Evolutionary conservation across 2,888 invertebrate species (phyloP).

Genomic region (Pristionchus arcanus): DNA sequence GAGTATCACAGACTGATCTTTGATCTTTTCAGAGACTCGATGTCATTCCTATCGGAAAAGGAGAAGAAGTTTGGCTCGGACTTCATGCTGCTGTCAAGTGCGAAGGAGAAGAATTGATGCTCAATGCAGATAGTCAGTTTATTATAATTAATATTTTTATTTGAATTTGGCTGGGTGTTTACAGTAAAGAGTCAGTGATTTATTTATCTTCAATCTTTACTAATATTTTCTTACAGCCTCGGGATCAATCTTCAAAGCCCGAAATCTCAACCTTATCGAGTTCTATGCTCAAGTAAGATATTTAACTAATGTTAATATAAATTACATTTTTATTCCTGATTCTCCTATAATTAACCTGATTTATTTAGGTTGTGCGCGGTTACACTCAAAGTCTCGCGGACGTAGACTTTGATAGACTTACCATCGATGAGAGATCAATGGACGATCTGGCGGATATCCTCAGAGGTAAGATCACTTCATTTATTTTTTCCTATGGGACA

Average conservation of each 20-base stretch:
- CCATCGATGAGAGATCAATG: background rate
- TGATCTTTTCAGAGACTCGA: conserved; percentile 28
- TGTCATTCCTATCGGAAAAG: conserved; percentile 21
- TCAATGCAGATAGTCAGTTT: conserved; percentile 42
- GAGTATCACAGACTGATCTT: background rate
- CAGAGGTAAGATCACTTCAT: background rate
- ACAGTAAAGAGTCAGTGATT: too few relatives aligned
- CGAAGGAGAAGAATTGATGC: background rate
- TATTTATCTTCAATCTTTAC: too few relatives aligned
- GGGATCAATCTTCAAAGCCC: background rate
- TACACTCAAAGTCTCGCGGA: background rate
- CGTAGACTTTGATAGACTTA: background rate
- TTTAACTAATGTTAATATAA: too few relatives aligned
- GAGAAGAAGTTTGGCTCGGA: conserved; percentile 46
- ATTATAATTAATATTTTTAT: too few relatives aligned
- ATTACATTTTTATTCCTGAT: too few relatives aligned
- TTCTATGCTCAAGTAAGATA: conserved; percentile 15
- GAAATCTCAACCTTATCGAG: background rate
- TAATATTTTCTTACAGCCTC: background rate
- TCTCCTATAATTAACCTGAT: too few relatives aligned
- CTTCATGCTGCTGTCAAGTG: conserved; percentile 44
- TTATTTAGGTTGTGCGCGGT: background rate
- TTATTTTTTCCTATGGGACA: too few relatives aligned
- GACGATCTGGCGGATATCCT: background rate
- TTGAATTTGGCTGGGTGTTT: background rate